phyloP scores from a whole-genome alignment of 2,113 vertebrate species.

The Orycteropus afer region DNA sequence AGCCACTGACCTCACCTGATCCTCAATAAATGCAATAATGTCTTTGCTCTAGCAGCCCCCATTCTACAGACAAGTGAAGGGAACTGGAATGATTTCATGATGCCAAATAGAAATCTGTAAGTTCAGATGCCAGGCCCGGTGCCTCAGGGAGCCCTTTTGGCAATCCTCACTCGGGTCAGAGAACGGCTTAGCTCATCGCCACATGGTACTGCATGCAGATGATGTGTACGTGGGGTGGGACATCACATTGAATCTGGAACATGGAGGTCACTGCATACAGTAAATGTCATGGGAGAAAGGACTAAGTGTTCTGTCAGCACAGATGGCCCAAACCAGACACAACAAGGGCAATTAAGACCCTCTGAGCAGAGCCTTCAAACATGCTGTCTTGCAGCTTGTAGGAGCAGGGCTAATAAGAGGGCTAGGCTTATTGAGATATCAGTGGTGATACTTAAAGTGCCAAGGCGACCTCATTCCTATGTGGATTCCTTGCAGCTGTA shows the following conservation, averaged over 20 bases:
- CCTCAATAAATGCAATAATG: not conserved
- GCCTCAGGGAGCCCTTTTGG: not conserved
- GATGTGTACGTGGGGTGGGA: rapidly evolving
- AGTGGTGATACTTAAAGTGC: not conserved
- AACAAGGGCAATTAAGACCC: conserved; percentile 16
- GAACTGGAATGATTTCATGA: not conserved
- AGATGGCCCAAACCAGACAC: conserved; percentile 22
- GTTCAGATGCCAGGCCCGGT: not conserved
- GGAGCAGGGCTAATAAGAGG: not conserved
- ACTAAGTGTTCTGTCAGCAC: not conserved
- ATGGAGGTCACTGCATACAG: conserved; percentile 16
- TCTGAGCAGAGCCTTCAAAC: conserved; percentile 58
- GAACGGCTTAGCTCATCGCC: not conserved
- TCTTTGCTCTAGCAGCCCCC: not conserved
- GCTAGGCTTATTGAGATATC: not conserved
- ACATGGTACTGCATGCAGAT: not conserved
- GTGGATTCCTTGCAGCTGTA: not conserved
- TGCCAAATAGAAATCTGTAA: not conserved
- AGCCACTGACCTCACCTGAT: not conserved
- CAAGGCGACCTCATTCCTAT: not conserved
- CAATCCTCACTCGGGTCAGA: not conserved
- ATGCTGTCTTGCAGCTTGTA: not conserved
- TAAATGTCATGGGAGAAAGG: not conserved
- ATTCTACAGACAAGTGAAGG: not conserved
- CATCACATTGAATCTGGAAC: not conserved